Evolutionary conservation across 2,797 vertebrate species (phyloP).

Genomic region (Borostomias antarcticus): DNA sequence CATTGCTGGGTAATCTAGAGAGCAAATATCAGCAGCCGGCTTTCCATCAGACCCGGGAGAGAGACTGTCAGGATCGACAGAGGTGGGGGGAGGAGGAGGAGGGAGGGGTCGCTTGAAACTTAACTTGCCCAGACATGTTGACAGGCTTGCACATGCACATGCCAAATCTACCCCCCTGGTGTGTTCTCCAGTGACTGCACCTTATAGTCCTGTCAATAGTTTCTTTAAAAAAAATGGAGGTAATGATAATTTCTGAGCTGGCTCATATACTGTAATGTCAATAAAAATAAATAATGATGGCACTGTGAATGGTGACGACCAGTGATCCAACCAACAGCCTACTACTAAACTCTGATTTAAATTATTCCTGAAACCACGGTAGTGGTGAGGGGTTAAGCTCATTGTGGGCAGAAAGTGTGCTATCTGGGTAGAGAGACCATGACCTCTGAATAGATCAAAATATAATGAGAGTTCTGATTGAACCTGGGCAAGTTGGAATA

Average conservation of each 20-base stretch:
- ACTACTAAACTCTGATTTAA: too few species aligned
- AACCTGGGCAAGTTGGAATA: conserved; percentile 34
- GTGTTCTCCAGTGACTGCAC: neutral
- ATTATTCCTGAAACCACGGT: neutral
- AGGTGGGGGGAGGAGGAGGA: neutral
- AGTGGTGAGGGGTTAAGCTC: neutral
- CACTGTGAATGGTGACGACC: neutral
- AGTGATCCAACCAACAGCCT: neutral
- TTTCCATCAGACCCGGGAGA: conserved; percentile 25
- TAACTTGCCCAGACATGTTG: neutral
- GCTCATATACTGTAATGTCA: conserved; percentile 8
- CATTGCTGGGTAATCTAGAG: conserved; percentile 28
- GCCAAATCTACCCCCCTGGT: neutral
- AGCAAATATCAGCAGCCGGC: conserved; percentile 34
- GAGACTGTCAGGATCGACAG: conserved; percentile 13
- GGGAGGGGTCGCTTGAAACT: neutral
- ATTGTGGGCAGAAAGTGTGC: neutral
- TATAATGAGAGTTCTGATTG: conserved; percentile 6
- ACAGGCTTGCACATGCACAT: neutral
- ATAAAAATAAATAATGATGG: neutral
- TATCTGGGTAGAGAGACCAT: neutral
- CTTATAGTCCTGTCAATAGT: neutral
- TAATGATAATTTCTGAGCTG: too few species aligned
- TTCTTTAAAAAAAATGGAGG: neutral
- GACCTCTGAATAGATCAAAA: neutral